Conservation (phyloP, 2,888 invertebrate species). For the Scotopteryx bipunctaria region DNA sequence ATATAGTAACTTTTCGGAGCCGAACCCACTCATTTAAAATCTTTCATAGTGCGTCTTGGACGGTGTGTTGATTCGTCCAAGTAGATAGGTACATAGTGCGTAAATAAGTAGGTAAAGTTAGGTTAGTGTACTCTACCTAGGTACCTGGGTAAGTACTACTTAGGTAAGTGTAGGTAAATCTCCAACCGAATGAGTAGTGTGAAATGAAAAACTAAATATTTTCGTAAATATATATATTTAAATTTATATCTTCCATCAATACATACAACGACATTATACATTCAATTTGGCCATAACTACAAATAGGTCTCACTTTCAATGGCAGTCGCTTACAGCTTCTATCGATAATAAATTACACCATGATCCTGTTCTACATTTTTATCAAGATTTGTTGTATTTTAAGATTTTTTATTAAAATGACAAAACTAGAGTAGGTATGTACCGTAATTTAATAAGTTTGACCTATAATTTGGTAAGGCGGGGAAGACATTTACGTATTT, state of each 20-base stretch:
- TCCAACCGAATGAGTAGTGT: no score
- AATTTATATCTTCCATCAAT: constrained; percentile 84
- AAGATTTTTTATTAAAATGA: constrained; percentile 10
- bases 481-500: constrained; percentile 71
- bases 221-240: constrained; percentile 84
- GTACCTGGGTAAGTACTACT: neutral
- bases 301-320: constrained; percentile 69
- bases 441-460: constrained; percentile 37
- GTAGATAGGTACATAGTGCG: no score
- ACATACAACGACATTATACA: constrained; percentile 81
- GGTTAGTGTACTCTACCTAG: no score
- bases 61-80: no score
- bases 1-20: no score
- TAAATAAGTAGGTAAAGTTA: neutral
- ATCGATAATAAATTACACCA: constrained; percentile 31
- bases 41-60: no score
- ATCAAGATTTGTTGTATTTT: constrained; percentile 10
- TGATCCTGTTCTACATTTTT: constrained; percentile 22
- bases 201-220: constrained; percentile 57
- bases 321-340: constrained; percentile 55
- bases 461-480: constrained; percentile 58
- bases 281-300: constrained; percentile 73
- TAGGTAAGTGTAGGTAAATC: neutral
- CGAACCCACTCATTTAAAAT: no score
- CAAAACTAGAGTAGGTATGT: constrained; percentile 12